Evolutionary conservation across 2,797 vertebrate genomes (phyloP).

Genomic region (Sparidentex hasta): DNA sequence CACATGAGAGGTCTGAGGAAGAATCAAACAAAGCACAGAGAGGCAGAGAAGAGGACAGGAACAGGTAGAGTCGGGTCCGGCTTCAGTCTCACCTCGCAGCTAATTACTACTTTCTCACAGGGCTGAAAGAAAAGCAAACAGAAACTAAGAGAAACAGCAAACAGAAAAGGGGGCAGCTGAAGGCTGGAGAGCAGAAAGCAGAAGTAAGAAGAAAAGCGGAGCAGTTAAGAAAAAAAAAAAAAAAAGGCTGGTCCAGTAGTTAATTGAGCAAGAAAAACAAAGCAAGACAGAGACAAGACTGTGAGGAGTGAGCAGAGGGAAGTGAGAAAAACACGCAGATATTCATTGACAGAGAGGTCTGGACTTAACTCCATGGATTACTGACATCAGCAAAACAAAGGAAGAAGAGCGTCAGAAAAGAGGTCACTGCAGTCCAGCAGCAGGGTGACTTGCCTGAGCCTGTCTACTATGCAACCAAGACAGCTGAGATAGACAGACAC

Average conservation of each 20-base stretch:
- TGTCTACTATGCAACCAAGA: constrained; percentile 58
- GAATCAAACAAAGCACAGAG: constrained; percentile 54
- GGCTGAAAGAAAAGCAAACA: constrained; percentile 47
- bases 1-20: constrained; percentile 54
- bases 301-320: constrained; percentile 12
- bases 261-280: constrained; percentile 58
- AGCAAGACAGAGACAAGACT: constrained; percentile 30
- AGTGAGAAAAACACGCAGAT: constrained; percentile 48
- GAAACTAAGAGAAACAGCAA: constrained; percentile 41
- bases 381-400: constrained; percentile 74
- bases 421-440: constrained; percentile 63
- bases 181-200: constrained; percentile 43
- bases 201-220: constrained; percentile 38
- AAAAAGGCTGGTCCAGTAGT: constrained; percentile 33
- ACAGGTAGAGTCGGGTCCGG: constrained; percentile 58
- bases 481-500: constrained; percentile 57
- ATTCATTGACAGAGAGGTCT: constrained; percentile 68
- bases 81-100: constrained; percentile 49
- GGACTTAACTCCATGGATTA: constrained; percentile 62
- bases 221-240: constrained; percentile 28
- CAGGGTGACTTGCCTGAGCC: constrained; percentile 37
- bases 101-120: constrained; percentile 53
- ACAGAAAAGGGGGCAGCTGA: constrained; percentile 29
- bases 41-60: constrained; percentile 25
- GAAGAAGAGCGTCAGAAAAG: constrained; percentile 51